Conservation (phyloP, 2,113 vertebrate species). For the Delphinapterus leucas region DNA sequence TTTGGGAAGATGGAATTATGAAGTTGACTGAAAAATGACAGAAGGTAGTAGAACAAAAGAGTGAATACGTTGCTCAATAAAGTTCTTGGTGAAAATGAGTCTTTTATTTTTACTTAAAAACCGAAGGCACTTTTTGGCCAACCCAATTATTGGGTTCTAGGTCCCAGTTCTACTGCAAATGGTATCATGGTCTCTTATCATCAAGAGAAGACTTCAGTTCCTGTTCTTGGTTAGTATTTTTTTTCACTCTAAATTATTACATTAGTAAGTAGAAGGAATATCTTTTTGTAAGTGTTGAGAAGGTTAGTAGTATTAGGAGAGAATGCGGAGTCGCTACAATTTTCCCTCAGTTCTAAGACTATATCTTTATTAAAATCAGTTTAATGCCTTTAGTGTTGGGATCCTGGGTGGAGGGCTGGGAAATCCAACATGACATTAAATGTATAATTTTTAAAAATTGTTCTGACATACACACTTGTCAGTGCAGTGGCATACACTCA, state of each 20-base stretch:
- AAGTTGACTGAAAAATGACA: no score
- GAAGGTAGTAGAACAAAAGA: no score
- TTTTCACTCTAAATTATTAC: not conserved
- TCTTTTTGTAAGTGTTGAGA: not conserved
- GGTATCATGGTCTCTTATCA: slow-evolving; percentile 94
- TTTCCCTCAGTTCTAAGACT: not conserved
- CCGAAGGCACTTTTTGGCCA: no score
- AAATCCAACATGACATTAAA: not conserved
- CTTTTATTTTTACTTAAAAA: no score
- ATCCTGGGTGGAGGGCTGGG: not conserved
- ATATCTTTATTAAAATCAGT: not conserved
- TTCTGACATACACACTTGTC: not conserved
- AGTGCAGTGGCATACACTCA: not conserved
- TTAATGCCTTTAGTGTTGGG: not conserved
- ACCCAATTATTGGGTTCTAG: slow-evolving; percentile 85
- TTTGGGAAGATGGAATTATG: no score
- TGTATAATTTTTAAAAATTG: not conserved
- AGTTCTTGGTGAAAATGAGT: no score
- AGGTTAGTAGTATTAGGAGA: not conserved
- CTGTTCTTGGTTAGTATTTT: slow-evolving; percentile 83
- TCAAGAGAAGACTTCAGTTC: slow-evolving; percentile 82
- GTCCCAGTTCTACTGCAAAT: slow-evolving; percentile 94
- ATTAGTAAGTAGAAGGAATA: not conserved
- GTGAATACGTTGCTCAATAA: no score
- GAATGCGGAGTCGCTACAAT: not conserved